A percentile compares a stretch with the other conserved stretches of the same genome.
Evolutionary conservation across 2,113 vertebrate genomes (phyloP).

Genomic region (Melanostigma gelatinosum): DNA sequence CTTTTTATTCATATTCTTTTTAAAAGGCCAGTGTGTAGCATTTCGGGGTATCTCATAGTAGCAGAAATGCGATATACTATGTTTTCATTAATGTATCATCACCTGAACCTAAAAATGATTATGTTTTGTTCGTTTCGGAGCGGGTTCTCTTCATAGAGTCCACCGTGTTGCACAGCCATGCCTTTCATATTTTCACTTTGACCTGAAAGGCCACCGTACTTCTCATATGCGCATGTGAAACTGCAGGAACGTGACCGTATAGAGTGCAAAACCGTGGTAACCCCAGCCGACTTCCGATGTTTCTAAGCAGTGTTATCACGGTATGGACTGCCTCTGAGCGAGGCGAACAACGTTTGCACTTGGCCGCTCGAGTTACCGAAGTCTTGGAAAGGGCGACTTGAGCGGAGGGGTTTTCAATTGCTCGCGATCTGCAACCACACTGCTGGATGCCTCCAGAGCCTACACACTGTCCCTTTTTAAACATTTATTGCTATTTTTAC

Average conservation of each 20-base stretch:
- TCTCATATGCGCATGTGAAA: not conserved
- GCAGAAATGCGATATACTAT: not conserved
- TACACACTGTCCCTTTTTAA: not conserved
- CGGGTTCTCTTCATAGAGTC: not conserved
- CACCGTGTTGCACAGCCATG: not conserved
- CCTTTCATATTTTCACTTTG: not conserved
- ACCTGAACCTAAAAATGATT: not conserved
- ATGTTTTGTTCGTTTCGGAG: not conserved
- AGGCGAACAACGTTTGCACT: not conserved
- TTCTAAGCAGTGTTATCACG: not conserved
- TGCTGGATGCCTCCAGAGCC: not conserved
- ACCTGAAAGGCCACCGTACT: not conserved
- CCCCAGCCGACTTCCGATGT: not conserved
- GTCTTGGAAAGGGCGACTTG: not conserved
- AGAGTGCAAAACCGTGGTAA: not conserved
- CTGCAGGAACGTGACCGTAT: not conserved
- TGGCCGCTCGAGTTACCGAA: not conserved
- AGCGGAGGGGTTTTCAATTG: not conserved
- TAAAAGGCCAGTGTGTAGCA: not conserved
- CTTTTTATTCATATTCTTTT: not conserved
- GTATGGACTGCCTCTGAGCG: not conserved
- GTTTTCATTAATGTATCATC: not conserved
- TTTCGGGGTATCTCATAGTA: not conserved
- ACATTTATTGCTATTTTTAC: not conserved
- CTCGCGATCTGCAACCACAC: not conserved